These are phyloP conservation scores for Hyla sarda DNA, from an alignment of 2,113 vertebrate genomes.

Conservation along the genomic window DNA sequence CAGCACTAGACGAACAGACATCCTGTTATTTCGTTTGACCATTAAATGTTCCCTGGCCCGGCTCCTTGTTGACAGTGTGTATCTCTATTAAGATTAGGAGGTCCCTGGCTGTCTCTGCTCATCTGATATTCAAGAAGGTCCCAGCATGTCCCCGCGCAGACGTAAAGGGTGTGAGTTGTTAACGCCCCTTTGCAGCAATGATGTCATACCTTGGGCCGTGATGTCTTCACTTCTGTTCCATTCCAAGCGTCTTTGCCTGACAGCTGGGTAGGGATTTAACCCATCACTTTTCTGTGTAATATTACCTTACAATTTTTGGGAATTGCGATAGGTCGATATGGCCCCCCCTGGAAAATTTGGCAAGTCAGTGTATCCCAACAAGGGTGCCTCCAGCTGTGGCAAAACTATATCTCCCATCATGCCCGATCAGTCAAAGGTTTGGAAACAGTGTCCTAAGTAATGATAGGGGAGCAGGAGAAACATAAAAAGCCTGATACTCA, in stretches of 20 bases:
- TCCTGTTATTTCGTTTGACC: slow-evolving; percentile 9
- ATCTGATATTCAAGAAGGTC: slow-evolving; percentile 26
- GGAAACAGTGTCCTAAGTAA: too few relatives aligned
- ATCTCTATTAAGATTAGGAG: slow-evolving; percentile 32
- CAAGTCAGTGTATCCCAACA: too few relatives aligned
- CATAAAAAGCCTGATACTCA: too few relatives aligned
- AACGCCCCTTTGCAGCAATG: slow-evolving; percentile 46
- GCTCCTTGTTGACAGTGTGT: slow-evolving; percentile 38
- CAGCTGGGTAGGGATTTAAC: background rate
- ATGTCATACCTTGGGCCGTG: slow-evolving; percentile 48
- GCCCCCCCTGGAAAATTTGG: too few relatives aligned
- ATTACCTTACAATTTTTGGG: background rate
- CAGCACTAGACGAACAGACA: background rate
- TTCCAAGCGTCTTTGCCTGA: slow-evolving; percentile 10
- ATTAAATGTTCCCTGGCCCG: slow-evolving; percentile 46
- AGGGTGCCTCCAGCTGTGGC: too few relatives aligned
- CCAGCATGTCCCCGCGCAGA: background rate
- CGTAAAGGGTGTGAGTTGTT: slow-evolving; percentile 32
- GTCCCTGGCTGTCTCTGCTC: slow-evolving; percentile 8
- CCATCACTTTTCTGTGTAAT: background rate
- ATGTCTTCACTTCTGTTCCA: background rate
- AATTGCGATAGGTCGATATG: too few relatives aligned
- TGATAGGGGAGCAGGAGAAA: too few relatives aligned
- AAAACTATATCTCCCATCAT: too few relatives aligned
- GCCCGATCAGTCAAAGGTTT: too few relatives aligned